phyloP scores from a whole-genome alignment of 2,888 invertebrate species.

The Watsonalla binaria region DNA sequence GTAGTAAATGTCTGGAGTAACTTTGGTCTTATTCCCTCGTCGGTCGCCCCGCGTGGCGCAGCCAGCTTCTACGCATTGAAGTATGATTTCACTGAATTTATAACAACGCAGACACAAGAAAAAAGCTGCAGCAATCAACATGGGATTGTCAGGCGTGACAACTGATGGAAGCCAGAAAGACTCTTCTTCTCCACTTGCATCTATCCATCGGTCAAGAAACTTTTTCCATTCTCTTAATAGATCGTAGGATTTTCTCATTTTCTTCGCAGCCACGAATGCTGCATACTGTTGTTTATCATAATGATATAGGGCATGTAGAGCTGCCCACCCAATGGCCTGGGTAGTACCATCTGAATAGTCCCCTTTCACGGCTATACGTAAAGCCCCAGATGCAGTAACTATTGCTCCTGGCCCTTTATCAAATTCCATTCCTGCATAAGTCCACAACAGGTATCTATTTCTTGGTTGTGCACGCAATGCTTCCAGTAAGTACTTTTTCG shows the following conservation, averaged over 20 bases:
- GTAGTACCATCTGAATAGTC: constrained; percentile 57
- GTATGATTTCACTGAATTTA: constrained; percentile 46
- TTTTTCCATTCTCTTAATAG: constrained; percentile 53
- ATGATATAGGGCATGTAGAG: constrained; percentile 57
- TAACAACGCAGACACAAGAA: constrained; percentile 65
- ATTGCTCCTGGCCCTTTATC: constrained; percentile 35
- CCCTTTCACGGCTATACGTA: constrained; percentile 60
- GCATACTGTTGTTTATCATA: constrained; percentile 34
- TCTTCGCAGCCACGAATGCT: constrained; percentile 56
- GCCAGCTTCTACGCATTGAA: constrained; percentile 47
- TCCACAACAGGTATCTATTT: constrained; percentile 62
- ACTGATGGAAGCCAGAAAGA: constrained; percentile 52
- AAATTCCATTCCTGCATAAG: constrained; percentile 53
- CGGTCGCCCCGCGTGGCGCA: constrained; percentile 48
- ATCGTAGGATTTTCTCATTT: constrained; percentile 61
- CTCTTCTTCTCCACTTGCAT: constrained; percentile 64
- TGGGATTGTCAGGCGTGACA: constrained; percentile 42
- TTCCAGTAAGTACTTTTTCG: constrained; percentile 40
- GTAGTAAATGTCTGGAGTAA: constrained; percentile 46
- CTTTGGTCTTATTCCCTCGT: constrained; percentile 14
- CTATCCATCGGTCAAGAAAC: constrained; percentile 50
- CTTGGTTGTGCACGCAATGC: constrained; percentile 43
- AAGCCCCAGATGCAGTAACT: constrained; percentile 46
- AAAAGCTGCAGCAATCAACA: constrained; percentile 63
- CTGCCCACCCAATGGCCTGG: constrained; percentile 67